Evolutionary conservation across 2,797 vertebrate species (phyloP).

Genomic region (Amblyopsis hoosieri): DNA sequence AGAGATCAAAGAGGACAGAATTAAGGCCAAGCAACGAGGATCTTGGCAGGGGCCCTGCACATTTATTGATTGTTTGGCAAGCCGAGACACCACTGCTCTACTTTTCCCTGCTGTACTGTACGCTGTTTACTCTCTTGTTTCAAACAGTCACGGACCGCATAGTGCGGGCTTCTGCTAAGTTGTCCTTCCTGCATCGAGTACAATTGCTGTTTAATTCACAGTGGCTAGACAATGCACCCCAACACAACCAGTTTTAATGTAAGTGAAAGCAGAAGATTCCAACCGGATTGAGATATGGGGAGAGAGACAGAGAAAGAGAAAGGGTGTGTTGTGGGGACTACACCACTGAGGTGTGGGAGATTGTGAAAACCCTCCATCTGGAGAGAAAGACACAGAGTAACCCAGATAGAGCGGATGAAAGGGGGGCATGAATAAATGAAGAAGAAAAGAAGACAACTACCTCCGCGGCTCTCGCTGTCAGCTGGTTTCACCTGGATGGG

Average conservation of each 20-base stretch:
- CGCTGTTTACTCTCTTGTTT: slow-evolving; percentile 59
- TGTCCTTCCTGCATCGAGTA: slow-evolving; percentile 56
- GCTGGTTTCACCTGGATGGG: slow-evolving; percentile 99
- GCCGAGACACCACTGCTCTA: slow-evolving; percentile 52
- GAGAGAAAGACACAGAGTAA: slow-evolving; percentile 41
- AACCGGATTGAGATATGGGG: slow-evolving; percentile 24
- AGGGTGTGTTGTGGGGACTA: not conserved
- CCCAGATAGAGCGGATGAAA: slow-evolving; percentile 41
- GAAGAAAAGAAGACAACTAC: slow-evolving; percentile 91
- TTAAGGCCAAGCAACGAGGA: slow-evolving; percentile 76
- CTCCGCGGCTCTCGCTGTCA: slow-evolving; percentile 99
- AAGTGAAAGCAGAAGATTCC: slow-evolving; percentile 66
- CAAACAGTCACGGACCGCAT: slow-evolving; percentile 57
- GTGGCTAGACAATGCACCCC: slow-evolving; percentile 68
- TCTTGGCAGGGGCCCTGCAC: slow-evolving; percentile 72
- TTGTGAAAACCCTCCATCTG: not conserved
- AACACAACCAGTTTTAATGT: slow-evolving; percentile 60
- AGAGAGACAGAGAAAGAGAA: slow-evolving; percentile 7
- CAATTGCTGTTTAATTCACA: slow-evolving; percentile 81
- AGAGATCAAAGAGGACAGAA: slow-evolving; percentile 76
- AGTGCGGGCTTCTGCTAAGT: slow-evolving; percentile 42
- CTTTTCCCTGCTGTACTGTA: slow-evolving; percentile 54
- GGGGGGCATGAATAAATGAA: slow-evolving; percentile 52
- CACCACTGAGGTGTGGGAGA: slow-evolving; percentile 34
- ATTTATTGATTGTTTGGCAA: slow-evolving; percentile 82